These are phyloP conservation scores for Helarctos malayanus DNA, from an alignment of 2,797 vertebrate genomes.

Conservation along the genomic window DNA sequence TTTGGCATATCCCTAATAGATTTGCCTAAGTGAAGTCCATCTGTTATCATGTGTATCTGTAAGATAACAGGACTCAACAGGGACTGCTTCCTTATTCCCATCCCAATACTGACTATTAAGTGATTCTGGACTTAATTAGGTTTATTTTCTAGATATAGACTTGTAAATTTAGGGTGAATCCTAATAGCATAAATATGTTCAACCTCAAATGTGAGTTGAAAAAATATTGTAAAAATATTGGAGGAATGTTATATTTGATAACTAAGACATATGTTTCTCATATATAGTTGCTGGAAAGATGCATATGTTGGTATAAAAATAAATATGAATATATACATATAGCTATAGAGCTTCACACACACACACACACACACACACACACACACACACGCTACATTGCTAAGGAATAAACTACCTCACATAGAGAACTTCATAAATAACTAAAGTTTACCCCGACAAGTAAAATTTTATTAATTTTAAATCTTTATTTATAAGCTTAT, in stretches of 20 bases:
- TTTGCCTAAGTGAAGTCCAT: background rate
- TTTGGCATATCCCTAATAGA: background rate
- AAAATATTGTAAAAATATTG: constrained; percentile 40
- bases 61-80: background rate
- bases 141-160: background rate
- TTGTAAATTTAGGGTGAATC: background rate
- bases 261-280: background rate
- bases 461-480: background rate
- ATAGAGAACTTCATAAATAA: background rate
- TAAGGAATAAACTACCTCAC: background rate
- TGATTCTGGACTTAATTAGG: background rate
- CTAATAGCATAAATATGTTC: background rate
- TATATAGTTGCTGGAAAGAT: background rate
- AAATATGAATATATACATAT: background rate
- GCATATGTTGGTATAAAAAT: constrained; percentile 12
- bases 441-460: background rate
- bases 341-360: background rate
- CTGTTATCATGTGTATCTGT: background rate
- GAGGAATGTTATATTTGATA: constrained; percentile 47
- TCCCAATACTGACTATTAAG: background rate
- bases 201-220: background rate
- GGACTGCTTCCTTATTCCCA: background rate
- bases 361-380: background rate
- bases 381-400: background rate
- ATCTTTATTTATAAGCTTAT: background rate